Evolutionary conservation across 2,888 invertebrate species (phyloP), one percentile per base, ranked within the genome.

Genomic region (Pseudococcus jackbeardsleyi): DNA sequence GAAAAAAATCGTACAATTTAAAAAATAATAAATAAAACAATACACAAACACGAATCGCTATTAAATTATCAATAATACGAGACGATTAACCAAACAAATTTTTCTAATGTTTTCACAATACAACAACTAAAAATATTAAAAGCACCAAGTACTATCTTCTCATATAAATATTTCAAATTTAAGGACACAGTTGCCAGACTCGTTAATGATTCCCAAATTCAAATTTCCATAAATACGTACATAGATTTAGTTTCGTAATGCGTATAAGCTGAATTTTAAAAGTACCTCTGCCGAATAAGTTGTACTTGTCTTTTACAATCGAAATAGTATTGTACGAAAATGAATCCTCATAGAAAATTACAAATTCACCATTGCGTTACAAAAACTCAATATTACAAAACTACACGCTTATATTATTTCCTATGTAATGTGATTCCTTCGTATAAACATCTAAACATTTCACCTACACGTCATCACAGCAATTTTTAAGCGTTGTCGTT

Each of bases 401-500:
- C 54, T 54, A 54, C n/a, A 7, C n/a, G 54, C 17, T 54, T n/a
- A n/a, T n/a, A 54, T 5, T n/a, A 54, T n/a, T 54, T n/a, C 48
- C 15, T 54, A 54, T n/a, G 54, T n/a, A 54, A 54, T 54, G 54
- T 54, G 15, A 54, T 54, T 54, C 54, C 15, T 54, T 54, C n/a
- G n/a, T 6, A 54, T 50, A 42, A 42, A 42, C 9, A 50, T 50
- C 15, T 50, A 50, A 8, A 50, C 15, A 50, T 50, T 50, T 50
- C 15, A n/a, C 54, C 54, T 54, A 54, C 68, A 68, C 68, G 19
- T 39, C 72, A 77, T 77, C 77, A 77, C 77, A 77, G 77, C 77
- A 54, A 54, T n/a, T 77, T 77, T 77, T 77, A 77, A 77, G 77
- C 77, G 77, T 77, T 77, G 77, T 77, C 77, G 77, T 77, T 77